These are phyloP conservation scores for Styela clava DNA, from an alignment of 23 tunicate species.

Conservation along the genomic window DNA sequence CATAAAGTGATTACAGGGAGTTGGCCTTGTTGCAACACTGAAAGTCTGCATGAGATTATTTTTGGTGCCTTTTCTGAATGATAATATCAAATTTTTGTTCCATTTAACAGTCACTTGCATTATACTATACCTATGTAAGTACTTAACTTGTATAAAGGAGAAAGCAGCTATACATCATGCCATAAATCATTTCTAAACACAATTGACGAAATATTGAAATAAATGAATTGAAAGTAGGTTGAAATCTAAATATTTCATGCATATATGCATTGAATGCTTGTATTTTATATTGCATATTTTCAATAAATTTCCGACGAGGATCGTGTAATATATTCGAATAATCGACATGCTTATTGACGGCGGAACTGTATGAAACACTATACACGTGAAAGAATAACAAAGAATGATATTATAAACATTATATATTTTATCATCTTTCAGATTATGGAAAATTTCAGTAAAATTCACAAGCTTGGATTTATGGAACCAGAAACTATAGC, in stretches of 20 bases:
- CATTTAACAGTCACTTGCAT: neutral
- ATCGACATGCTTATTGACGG: neutral
- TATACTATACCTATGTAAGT: no score
- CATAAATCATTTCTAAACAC: no score
- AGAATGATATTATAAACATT: no score
- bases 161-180: no score
- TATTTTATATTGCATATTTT: neutral
- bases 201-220: no score
- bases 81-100: neutral
- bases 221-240: no score
- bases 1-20: neutral
- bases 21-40: neutral
- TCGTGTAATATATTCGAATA: neutral
- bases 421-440: neutral
- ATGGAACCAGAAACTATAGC: neutral
- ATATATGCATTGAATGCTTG: no score
- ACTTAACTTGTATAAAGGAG: no score
- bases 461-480: neutral
- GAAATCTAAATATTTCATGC: no score
- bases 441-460: neutral
- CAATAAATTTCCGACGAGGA: neutral
- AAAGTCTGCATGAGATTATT: neutral
- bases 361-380: neutral
- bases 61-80: neutral
- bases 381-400: no score